Evolutionary conservation across 1,140 invertebrate genomes (phyloP), one percentile per base, ranked within the genome.

Genomic region (Steinernema feltiae): DNA sequence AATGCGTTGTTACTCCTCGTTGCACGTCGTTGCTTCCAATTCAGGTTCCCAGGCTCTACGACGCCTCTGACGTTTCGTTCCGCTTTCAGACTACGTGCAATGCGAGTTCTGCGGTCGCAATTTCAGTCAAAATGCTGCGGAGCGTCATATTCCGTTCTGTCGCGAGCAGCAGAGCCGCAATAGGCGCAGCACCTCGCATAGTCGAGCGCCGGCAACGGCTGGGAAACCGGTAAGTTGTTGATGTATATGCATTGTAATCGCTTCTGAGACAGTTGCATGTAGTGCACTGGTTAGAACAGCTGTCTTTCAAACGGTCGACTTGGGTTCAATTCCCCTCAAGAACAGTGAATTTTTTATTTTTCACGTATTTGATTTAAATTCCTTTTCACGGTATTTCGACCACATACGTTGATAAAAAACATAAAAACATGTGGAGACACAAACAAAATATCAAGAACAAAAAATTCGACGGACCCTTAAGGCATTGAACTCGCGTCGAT

Each of bases 61-160:
- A 72, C 17, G 48, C 48, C 7, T 72, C 30, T 18, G 32, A 21
- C 31, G 7, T 41, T 7, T 7, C 18, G 7, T 41, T 18, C 7
- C 18, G 35, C 48, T 76, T 83, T 92, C 92, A 12, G 94, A 97
- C 88, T 95, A 96, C 86, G 90, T 95, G 1, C 90, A 91, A 81
- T 98, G 95, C 86, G 94, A 94, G 0, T 92, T 95, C 87, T 98
- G 95, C 86, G 89, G 89, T 15, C 89, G 95, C 18, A 92, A 91
- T 82, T 98, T 97, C 89, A 94, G 92, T 87, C 89, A 92, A 84
- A 88, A 88, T 0, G 94, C 93, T 0, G 95, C 94, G 0, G 92
- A 94, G 77, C 87, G 95, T 48, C 95, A 98, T 87, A 95, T 98
- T 83, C 94, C 95, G 17, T 93, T 93, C 87, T 98, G 95, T 88